Evolutionary conservation across 2,797 vertebrate genomes (phyloP), one percentile per base, ranked within the genome.

Genomic region (Rhinatrema bivittatum): DNA sequence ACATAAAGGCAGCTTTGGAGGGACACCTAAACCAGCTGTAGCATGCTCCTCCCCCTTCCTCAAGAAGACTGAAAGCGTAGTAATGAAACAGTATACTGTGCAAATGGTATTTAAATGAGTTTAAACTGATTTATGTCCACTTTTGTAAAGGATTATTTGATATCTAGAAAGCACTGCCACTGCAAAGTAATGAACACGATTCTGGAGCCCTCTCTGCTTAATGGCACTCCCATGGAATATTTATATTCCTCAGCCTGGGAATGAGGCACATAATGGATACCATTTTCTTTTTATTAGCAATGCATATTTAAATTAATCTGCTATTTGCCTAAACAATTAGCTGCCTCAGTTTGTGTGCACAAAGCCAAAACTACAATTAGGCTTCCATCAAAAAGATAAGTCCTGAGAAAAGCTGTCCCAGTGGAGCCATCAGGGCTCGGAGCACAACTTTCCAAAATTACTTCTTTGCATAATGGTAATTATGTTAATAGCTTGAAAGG

Each of bases 251-350:
- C 60, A 12, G 76, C 78, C 42, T 68, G 79, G 82, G 79, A 83
- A 73, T 62, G 62, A 74, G 65, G 32, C 55, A 67, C 63, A 71
- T 84, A 83, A 81, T 72, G 80, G 74, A 72, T 75, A 79, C 72
- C 79, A 76, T 82, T 85, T 83, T 78, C 75, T 76, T 79, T 82
- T 81, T 85, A 82, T 81, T 84, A 85, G 72, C 70, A 75, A 83
- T 82, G 81, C 81, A 83, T 82, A 85, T 86, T 85, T 84, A 82
- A 87, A 87, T 84, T 87, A 86, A 87, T 83, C 81, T 82, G 77
- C 80, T 81, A 78, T 87, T 86, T 85, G 79, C 79, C 81, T 85
- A 85, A 85, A 87, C 76, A 85, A 85, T 82, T 84, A 83, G 76
- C 74, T 13, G 65, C 72, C 72, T 79, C 68, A 72, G 72, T 80